Conservation (phyloP, 2,888 invertebrate species). For the Apodemia mormo region DNA sequence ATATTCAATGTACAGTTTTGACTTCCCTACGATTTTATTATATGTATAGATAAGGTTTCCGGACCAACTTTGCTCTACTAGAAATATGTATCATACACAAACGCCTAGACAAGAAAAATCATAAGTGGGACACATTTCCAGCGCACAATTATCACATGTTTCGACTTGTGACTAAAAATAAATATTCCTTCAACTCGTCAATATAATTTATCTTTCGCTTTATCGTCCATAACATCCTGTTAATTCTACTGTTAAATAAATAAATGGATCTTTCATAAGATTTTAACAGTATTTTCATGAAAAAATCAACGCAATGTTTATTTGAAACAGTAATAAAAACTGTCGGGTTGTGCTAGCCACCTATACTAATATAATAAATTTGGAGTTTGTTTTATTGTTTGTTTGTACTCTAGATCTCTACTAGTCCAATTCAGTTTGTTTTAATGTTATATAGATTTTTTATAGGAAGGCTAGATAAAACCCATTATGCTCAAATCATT, state of each 20-base stretch:
- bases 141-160: background rate
- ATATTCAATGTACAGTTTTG: too few species aligned
- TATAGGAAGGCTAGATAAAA: too few species aligned
- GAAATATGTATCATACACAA: background rate
- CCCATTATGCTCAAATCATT: too few species aligned
- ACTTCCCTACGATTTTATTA: too few species aligned
- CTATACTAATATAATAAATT: too few species aligned
- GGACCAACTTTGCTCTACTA: background rate
- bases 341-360: constrained; percentile 7
- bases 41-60: too few species aligned
- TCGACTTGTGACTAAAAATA: constrained; percentile 14
- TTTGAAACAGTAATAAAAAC: constrained; percentile 18
- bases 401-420: too few species aligned
- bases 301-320: constrained; percentile 11
- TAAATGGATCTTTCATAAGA: constrained; percentile 7
- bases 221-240: constrained; percentile 43
- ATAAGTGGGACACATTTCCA: constrained; percentile 5
- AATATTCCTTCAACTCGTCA: constrained; percentile 21
- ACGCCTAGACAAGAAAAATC: background rate
- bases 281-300: constrained; percentile 2
- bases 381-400: too few species aligned
- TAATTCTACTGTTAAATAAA: constrained; percentile 20
- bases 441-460: too few species aligned
- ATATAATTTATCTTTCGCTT: constrained; percentile 44
- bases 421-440: too few species aligned